Conservation (phyloP, 2,888 invertebrate species). For the Dioctria rufipes region DNA sequence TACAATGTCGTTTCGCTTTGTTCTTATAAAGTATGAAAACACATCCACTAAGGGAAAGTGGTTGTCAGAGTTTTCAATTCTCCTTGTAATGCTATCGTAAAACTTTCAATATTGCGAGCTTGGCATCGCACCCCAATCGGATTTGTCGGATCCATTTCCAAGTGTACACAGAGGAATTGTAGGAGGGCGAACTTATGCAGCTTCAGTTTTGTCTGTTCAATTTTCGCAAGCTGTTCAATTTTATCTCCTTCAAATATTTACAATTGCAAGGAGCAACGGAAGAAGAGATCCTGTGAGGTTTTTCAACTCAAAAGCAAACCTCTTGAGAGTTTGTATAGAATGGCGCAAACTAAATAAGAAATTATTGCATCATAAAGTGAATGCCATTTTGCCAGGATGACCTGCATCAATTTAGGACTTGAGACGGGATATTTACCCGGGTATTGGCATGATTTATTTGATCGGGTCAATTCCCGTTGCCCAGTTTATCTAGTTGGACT, state of each 20-base stretch:
- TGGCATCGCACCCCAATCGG: background rate
- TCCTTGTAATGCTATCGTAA: background rate
- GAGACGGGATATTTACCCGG: no score
- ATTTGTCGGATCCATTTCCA: background rate
- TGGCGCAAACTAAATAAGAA: background rate
- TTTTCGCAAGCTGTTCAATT: background rate
- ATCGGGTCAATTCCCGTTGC: no score
- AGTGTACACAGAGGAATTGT: background rate
- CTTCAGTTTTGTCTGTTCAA: background rate
- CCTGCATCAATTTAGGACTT: no score
- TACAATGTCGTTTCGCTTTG: background rate
- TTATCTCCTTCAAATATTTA: background rate
- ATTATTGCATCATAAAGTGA: background rate
- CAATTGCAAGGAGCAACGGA: background rate
- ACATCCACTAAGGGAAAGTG: background rate
- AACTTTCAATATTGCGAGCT: background rate
- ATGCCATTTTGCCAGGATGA: background rate
- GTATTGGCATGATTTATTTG: no score
- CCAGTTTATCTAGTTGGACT: no score
- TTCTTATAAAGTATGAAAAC: background rate
- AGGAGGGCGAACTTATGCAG: background rate
- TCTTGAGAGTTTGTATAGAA: no score
- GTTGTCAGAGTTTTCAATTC: background rate
- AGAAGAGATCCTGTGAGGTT: background rate
- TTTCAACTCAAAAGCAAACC: conserved; percentile 1